These are phyloP conservation scores for Hesperophylax magnus DNA, from an alignment of 1,140 invertebrate species.

Conservation along the genomic window DNA sequence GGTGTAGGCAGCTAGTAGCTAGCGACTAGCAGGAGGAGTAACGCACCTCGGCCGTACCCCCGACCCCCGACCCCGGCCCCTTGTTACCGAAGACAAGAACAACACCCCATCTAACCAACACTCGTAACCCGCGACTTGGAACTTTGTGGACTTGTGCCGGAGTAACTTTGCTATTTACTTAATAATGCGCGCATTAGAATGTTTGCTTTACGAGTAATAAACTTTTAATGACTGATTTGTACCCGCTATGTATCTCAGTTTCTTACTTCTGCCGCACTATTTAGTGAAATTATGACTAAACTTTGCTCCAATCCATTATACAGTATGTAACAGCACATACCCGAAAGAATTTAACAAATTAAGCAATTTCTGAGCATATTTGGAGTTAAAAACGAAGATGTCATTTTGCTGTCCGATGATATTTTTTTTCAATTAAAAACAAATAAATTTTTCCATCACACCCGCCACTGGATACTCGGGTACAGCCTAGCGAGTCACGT, in stretches of 20 bases:
- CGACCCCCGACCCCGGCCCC: background rate
- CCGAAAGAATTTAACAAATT: no score
- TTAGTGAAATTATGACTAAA: no score
- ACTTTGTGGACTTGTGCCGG: slow-evolving; percentile 20
- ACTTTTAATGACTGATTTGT: slow-evolving; percentile 27
- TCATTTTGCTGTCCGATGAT: no score
- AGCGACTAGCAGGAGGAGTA: background rate
- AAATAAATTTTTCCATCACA: no score
- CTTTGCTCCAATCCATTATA: no score
- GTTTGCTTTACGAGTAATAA: slow-evolving; percentile 26
- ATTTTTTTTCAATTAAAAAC: no score
- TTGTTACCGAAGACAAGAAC: background rate
- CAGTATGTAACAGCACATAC: no score
- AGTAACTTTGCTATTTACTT: slow-evolving; percentile 25
- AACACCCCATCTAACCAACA: background rate
- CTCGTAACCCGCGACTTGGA: slow-evolving; percentile 27
- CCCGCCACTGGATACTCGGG: no score
- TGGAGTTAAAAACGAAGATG: no score
- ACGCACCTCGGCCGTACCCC: background rate
- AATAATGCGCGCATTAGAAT: slow-evolving; percentile 6
- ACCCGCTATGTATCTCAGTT: background rate
- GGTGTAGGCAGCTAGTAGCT: background rate
- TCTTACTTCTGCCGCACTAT: no score
- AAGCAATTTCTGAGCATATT: no score
- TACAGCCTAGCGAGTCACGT: no score